These are phyloP conservation scores for Tokudaia tokunoshimensis DNA, from an alignment of 2,797 vertebrate genomes.

Conservation along the genomic window DNA sequence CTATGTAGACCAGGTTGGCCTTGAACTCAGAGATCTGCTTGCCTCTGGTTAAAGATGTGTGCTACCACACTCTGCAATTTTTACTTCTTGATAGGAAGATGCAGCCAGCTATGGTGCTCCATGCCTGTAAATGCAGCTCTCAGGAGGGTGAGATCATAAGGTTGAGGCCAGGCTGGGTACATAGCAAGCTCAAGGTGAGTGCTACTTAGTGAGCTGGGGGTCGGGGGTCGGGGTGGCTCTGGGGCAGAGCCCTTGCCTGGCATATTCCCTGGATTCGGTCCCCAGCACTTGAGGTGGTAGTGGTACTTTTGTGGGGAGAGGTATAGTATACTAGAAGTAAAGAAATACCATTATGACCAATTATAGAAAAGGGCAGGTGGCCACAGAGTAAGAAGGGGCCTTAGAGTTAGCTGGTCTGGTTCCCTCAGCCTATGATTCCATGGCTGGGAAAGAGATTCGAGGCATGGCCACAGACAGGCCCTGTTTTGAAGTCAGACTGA, in stretches of 20 bases:
- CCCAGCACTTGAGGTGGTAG: neutral
- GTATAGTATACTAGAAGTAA: neutral
- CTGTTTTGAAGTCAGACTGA: neutral
- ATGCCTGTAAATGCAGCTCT: neutral
- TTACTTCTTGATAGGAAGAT: neutral
- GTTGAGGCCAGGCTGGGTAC: neutral
- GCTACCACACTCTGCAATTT: neutral
- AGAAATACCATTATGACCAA: neutral
- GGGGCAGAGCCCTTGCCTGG: neutral
- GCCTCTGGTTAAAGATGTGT: neutral
- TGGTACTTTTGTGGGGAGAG: neutral
- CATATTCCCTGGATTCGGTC: neutral
- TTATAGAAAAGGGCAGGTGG: neutral
- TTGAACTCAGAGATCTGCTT: neutral
- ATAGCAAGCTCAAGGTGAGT: neutral
- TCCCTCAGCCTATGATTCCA: neutral
- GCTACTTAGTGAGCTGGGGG: neutral
- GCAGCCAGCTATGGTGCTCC: neutral
- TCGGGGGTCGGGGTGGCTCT: too few relatives aligned
- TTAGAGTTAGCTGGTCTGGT: neutral
- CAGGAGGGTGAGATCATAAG: neutral
- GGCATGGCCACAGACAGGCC: fast-evolving
- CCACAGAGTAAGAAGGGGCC: neutral
- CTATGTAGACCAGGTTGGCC: neutral
- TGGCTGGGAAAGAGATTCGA: neutral